phyloP scores from a whole-genome alignment of 2,888 invertebrate species.

The Phaedon cochleariae region DNA sequence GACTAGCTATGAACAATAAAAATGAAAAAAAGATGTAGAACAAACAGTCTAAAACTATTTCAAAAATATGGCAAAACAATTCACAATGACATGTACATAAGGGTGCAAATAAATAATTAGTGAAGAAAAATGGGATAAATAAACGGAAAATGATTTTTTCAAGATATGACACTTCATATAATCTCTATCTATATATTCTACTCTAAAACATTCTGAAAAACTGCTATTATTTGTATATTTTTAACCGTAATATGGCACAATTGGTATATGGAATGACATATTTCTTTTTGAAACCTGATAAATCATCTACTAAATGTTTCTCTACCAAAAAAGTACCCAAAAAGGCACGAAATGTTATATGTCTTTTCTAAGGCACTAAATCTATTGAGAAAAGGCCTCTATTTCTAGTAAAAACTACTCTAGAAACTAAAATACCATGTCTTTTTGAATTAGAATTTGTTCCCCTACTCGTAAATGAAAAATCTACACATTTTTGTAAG shows the following conservation, averaged over 20 bases:
- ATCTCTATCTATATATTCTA: constrained; percentile 41
- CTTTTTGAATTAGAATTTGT: constrained; percentile 44
- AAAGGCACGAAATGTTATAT: constrained; percentile 56
- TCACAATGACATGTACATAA: constrained; percentile 53
- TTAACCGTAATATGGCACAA: constrained; percentile 49
- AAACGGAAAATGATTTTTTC: constrained; percentile 37
- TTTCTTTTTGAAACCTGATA: constrained; percentile 36
- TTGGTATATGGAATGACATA: constrained; percentile 47
- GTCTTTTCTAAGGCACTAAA: constrained; percentile 62
- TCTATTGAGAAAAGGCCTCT: constrained; percentile 56
- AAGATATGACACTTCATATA: constrained; percentile 49
- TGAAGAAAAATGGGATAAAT: constrained; percentile 42
- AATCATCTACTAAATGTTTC: constrained; percentile 39
- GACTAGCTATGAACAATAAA: constrained; percentile 56
- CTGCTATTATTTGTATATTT: constrained; percentile 38
- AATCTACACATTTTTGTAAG: constrained; percentile 25
- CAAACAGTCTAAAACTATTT: constrained; percentile 40
- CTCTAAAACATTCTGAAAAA: constrained; percentile 39
- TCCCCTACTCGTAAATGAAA: constrained; percentile 43
- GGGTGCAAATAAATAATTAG: constrained; percentile 47
- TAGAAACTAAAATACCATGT: constrained; percentile 43
- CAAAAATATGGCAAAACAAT: constrained; percentile 58
- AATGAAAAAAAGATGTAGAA: constrained; percentile 32
- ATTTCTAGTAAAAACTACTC: constrained; percentile 42
- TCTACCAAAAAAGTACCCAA: constrained; percentile 48